A percentile compares a stretch with the other conserved stretches of the same genome.
Evolutionary conservation across 2,888 invertebrate genomes (phyloP).

Genomic region (Globia sparganii): DNA sequence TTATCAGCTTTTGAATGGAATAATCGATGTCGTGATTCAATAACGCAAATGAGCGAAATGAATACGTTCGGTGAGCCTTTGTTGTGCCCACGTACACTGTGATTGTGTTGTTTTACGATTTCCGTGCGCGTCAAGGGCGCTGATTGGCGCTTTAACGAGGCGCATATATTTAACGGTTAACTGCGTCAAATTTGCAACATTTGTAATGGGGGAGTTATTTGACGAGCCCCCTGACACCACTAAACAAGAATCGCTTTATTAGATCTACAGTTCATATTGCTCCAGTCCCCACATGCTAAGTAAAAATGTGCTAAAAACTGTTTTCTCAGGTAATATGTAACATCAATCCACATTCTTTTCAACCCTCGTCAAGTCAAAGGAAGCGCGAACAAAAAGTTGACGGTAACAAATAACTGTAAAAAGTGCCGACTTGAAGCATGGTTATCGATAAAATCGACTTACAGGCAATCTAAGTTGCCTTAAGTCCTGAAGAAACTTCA

Average conservation of each 20-base stretch:
- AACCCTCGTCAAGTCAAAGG: conserved; percentile 51
- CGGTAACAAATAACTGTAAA: conserved; percentile 57
- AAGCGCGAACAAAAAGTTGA: conserved; percentile 54
- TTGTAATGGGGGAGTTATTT: conserved; percentile 62
- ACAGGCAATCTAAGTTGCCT: conserved; percentile 51
- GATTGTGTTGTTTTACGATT: conserved; percentile 71
- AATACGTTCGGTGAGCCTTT: conserved; percentile 74
- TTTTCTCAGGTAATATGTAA: conserved; percentile 9
- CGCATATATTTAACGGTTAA: conserved; percentile 78
- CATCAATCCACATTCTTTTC: conserved; percentile 41
- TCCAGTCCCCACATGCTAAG: neutral
- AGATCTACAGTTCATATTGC: conserved; percentile 11
- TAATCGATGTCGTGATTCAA: conserved; percentile 81
- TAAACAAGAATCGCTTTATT: conserved; percentile 51
- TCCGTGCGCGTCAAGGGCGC: conserved; percentile 68
- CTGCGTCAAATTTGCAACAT: conserved; percentile 68
- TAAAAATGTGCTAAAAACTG: conserved; percentile 1
- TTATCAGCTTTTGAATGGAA: conserved; percentile 78
- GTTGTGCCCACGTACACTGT: conserved; percentile 66
- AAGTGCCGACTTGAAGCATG: conserved; percentile 27
- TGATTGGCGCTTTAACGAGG: conserved; percentile 80
- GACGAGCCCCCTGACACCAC: conserved; percentile 52
- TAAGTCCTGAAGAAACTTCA: conserved; percentile 21
- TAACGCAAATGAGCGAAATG: conserved; percentile 79
- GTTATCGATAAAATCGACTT: conserved; percentile 54